Percentiles rank a stretch among this genome's conserved stretches.
phyloP scores from a whole-genome alignment of 2,797 vertebrate species.

The Chanos chanos region DNA sequence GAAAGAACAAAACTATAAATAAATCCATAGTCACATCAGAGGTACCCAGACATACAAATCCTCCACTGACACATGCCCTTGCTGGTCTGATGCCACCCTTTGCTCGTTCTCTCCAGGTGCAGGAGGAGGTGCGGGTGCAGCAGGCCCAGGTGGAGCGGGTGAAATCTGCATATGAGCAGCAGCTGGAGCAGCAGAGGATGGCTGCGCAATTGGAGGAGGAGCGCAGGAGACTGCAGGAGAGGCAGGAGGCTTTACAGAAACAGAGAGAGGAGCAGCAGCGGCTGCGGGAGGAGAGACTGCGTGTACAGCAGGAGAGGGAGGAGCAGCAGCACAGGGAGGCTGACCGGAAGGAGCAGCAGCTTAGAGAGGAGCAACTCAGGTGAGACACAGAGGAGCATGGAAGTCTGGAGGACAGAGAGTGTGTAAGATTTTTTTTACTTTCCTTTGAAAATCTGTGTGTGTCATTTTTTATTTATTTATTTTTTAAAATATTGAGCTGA shows the following conservation, averaged over 20 bases:
- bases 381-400: constrained; percentile 38
- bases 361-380: constrained; percentile 70
- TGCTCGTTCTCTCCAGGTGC: too few relatives aligned
- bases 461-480: too few relatives aligned
- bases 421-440: too few relatives aligned
- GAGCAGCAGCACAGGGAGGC: constrained; percentile 69
- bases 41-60: too few relatives aligned
- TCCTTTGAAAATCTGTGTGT: too few relatives aligned
- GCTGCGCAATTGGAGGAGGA: constrained; percentile 74
- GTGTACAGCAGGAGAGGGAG: constrained; percentile 72
- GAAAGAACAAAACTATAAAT: too few relatives aligned
- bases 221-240: constrained; percentile 70
- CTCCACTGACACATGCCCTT: too few relatives aligned
- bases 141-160: constrained; percentile 36
- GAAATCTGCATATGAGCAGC: constrained; percentile 83
- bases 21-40: too few relatives aligned
- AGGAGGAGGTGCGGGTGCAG: constrained; percentile 22
- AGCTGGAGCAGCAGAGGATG: constrained; percentile 85
- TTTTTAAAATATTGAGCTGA: too few relatives aligned
- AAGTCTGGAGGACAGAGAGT: too few relatives aligned
- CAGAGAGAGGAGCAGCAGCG: constrained; percentile 87
- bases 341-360: constrained; percentile 64
- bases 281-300: constrained; percentile 70
- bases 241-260: constrained; percentile 79
- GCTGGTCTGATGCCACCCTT: too few relatives aligned